phyloP scores from a whole-genome alignment of 2,888 invertebrate genomes.

The Leptopilina myrica region DNA sequence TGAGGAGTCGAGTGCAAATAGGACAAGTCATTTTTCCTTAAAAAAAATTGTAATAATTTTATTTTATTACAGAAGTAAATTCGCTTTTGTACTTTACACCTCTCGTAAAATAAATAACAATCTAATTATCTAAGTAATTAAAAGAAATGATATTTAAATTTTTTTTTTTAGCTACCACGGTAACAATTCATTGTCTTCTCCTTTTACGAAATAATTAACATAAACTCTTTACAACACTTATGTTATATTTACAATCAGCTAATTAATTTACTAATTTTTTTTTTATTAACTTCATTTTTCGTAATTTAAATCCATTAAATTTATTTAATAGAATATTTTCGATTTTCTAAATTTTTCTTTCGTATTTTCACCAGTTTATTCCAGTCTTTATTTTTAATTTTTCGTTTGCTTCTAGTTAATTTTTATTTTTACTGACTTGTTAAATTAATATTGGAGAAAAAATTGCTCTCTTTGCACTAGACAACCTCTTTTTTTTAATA shows the following conservation, averaged over 20 bases:
- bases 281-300: too few relatives aligned
- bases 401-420: too few relatives aligned
- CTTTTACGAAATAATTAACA: slow-evolving; percentile 27
- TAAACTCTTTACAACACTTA: slow-evolving; percentile 22
- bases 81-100: background rate
- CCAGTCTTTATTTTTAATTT: too few relatives aligned
- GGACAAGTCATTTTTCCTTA: background rate
- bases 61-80: too few relatives aligned
- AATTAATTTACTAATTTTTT: slow-evolving; percentile 6
- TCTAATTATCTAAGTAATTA: slow-evolving; percentile 20
- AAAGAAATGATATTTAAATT: slow-evolving; percentile 1
- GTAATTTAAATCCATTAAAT: too few relatives aligned
- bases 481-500: background rate
- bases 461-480: slow-evolving; percentile 16
- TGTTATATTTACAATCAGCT: slow-evolving; percentile 27
- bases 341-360: too few relatives aligned
- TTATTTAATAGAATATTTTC: too few relatives aligned
- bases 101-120: slow-evolving; percentile 25
- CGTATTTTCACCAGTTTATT: too few relatives aligned
- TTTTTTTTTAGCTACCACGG: too few relatives aligned
- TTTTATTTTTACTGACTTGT: background rate
- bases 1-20: slow-evolving; percentile 31
- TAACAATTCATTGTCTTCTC: too few relatives aligned
- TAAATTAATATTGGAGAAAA: background rate
- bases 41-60: background rate